Evolutionary conservation across 1,140 invertebrate species (phyloP).

Genomic region (Bombus polaris): DNA sequence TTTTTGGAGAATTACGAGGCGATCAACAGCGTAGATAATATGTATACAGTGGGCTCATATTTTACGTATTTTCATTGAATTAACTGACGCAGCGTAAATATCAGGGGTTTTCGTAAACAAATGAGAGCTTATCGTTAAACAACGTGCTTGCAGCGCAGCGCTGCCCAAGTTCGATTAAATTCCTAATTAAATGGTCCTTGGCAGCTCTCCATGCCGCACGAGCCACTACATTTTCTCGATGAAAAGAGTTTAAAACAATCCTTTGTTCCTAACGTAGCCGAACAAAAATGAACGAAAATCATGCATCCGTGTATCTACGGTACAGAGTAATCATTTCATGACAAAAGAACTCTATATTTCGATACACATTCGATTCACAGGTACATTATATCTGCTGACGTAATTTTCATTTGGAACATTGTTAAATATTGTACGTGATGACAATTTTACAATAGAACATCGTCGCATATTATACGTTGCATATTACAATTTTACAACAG

Average conservation of each 20-base stretch:
- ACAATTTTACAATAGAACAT: too few relatives aligned
- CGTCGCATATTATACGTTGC: too few relatives aligned
- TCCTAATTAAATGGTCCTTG: slow-evolving; percentile 6
- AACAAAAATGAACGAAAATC: neutral
- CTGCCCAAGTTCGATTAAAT: neutral
- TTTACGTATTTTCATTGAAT: slow-evolving; percentile 1
- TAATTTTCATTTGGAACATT: neutral
- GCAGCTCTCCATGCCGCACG: neutral
- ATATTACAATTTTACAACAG: too few relatives aligned
- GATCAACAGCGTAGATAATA: too few relatives aligned
- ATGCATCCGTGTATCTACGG: too few relatives aligned
- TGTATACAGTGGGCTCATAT: neutral
- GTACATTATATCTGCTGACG: neutral
- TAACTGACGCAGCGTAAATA: neutral
- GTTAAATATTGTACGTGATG: too few relatives aligned
- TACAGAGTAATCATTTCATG: too few relatives aligned
- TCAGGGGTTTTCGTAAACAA: neutral
- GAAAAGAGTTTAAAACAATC: neutral
- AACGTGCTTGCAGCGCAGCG: neutral
- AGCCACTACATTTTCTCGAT: neutral
- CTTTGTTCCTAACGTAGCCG: neutral
- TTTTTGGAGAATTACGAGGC: neutral
- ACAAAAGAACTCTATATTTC: too few relatives aligned
- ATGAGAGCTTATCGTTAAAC: neutral
- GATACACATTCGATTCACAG: neutral